phyloP scores from a whole-genome alignment of 2,113 vertebrate genomes.

The Chascanopsetta lugubris region DNA sequence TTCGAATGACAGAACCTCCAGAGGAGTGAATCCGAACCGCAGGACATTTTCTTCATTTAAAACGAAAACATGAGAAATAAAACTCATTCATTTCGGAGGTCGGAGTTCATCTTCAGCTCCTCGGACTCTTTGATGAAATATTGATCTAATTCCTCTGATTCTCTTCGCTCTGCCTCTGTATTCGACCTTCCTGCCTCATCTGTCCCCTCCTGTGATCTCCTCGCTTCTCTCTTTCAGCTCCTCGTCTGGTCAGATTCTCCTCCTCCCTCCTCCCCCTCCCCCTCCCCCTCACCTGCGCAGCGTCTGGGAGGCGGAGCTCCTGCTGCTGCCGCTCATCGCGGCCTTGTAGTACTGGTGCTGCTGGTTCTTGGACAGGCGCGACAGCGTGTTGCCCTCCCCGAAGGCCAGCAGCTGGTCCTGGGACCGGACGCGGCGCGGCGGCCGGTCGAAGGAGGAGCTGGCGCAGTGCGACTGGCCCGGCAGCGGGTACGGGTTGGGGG shows the following conservation, averaged over 20 bases:
- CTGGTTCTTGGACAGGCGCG: conserved; percentile 81
- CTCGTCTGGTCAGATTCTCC: not conserved
- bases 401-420: conserved; percentile 87
- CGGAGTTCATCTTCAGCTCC: not conserved
- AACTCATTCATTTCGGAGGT: too few relatives aligned
- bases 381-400: conserved; percentile 79
- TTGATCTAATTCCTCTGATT: not conserved
- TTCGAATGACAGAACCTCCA: too few relatives aligned
- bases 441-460: conserved; percentile 66
- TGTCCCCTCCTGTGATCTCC: conserved; percentile 17
- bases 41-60: too few relatives aligned
- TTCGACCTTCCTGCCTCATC: not conserved
- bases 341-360: conserved; percentile 83
- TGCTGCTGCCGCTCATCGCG: conserved; percentile 76
- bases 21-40: too few relatives aligned
- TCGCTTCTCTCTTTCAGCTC: not conserved
- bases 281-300: conserved; percentile 70
- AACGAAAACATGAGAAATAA: too few relatives aligned
- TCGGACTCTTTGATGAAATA: conserved; percentile 16
- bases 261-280: not conserved
- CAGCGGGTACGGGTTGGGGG: conserved; percentile 83
- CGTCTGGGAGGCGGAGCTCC: conserved; percentile 72
- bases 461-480: conserved; percentile 69
- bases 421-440: conserved; percentile 84
- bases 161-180: not conserved